Conservation (phyloP, 2,888 invertebrate species). For the Exephanes ischioxanthus region DNA sequence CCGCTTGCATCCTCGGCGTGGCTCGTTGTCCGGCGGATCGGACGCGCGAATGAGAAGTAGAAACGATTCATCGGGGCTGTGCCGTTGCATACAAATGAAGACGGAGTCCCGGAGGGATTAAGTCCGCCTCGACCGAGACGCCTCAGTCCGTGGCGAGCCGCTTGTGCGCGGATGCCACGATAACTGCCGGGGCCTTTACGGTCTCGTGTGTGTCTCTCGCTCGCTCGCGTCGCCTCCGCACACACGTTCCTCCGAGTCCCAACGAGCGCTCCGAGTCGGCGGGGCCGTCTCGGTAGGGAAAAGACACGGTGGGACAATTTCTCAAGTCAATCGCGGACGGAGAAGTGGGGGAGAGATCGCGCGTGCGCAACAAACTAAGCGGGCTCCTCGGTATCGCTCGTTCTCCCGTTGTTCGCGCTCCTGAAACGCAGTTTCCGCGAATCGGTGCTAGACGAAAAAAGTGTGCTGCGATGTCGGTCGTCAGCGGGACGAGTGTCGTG, state of each 20-base stretch:
- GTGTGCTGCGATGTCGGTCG: constrained; percentile 69
- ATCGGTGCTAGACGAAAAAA: constrained; percentile 81
- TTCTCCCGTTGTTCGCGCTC: constrained; percentile 74
- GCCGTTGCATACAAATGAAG: constrained; percentile 37
- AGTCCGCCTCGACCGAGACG: not conserved
- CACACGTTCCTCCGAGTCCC: constrained; percentile 3
- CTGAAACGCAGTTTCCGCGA: constrained; percentile 84
- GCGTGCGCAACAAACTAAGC: constrained; percentile 75
- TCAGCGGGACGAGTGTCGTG: constrained; percentile 54
- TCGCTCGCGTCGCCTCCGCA: not conserved
- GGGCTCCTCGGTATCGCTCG: constrained; percentile 66
- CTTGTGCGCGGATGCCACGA: not conserved
- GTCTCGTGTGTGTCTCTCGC: constrained; percentile 2
- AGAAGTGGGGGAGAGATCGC: constrained; percentile 73
- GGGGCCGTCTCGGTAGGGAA: constrained; percentile 33
- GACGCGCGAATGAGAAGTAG: not conserved
- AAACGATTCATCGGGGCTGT: constrained; percentile 11
- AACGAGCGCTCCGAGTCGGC: not conserved
- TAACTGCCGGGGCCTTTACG: not conserved
- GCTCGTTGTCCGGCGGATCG: constrained; percentile 3
- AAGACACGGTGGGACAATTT: constrained; percentile 68
- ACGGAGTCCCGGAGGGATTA: not conserved
- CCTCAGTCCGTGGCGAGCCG: constrained; percentile 13
- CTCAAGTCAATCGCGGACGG: constrained; percentile 61
- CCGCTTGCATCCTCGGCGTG: constrained; percentile 1